phyloP scores from a whole-genome alignment of 2,113 vertebrate species.

The Alligator mississippiensis region DNA sequence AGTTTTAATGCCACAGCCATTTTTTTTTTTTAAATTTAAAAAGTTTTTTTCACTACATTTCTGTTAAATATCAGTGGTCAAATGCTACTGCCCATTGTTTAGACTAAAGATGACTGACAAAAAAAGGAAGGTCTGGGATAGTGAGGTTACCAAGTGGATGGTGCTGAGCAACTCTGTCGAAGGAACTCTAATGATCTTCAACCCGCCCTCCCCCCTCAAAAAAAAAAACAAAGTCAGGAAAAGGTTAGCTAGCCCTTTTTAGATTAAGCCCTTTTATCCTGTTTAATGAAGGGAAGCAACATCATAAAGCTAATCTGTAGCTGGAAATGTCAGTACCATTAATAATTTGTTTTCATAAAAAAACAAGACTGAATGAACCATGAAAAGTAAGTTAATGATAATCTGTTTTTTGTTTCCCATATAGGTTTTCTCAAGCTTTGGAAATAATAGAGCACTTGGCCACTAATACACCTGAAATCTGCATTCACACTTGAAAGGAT shows the following conservation, averaged over 20 bases:
- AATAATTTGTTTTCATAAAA: not conserved
- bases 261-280: conserved; percentile 67
- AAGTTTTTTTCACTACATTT: too few relatives aligned
- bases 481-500: not conserved
- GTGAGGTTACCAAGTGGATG: conserved; percentile 43
- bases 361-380: conserved; percentile 31
- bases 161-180: conserved; percentile 53
- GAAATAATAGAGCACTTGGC: conserved; percentile 2
- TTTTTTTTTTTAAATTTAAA: too few relatives aligned
- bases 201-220: not conserved
- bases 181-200: conserved; percentile 40
- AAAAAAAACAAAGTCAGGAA: conserved; percentile 50
- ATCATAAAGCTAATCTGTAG: conserved; percentile 56
- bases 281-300: conserved; percentile 56
- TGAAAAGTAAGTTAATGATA: conserved; percentile 28
- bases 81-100: too few relatives aligned
- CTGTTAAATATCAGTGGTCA: too few relatives aligned
- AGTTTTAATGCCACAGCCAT: too few relatives aligned
- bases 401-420: conserved; percentile 61
- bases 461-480: not conserved
- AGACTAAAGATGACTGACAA: not conserved
- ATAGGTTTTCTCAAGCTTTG: conserved; percentile 56
- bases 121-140: conserved; percentile 5
- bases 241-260: conserved; percentile 58
- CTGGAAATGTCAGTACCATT: conserved; percentile 43